Evolutionary conservation across 2,888 invertebrate genomes (phyloP).

Genomic region (Thecophora atra): DNA sequence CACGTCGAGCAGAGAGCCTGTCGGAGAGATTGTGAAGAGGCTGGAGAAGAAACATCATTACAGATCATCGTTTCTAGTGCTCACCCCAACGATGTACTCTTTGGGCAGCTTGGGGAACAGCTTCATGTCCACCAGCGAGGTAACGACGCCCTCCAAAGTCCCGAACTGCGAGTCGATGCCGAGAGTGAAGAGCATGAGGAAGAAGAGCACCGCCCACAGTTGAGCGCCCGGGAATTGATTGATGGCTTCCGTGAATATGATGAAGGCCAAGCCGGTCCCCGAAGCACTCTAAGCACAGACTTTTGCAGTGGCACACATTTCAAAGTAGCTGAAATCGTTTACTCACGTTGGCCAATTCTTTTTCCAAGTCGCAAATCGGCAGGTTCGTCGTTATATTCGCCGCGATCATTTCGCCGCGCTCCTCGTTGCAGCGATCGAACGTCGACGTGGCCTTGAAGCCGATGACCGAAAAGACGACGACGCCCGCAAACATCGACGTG

Average conservation of each 20-base stretch:
- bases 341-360: slow-evolving; percentile 89
- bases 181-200: slow-evolving; percentile 94
- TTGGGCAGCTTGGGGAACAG: slow-evolving; percentile 90
- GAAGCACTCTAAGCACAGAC: slow-evolving; percentile 82
- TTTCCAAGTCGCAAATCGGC: slow-evolving; percentile 82
- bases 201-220: slow-evolving; percentile 95
- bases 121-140: slow-evolving; percentile 95
- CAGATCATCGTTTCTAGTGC: slow-evolving; percentile 24
- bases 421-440: slow-evolving; percentile 62
- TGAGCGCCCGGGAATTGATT: slow-evolving; percentile 97
- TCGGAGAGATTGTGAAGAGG: not conserved
- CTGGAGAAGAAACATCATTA: not conserved
- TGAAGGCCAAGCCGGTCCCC: slow-evolving; percentile 95
- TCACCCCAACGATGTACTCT: slow-evolving; percentile 83
- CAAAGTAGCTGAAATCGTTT: not conserved
- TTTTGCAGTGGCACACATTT: not conserved
- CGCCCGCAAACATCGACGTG: slow-evolving; percentile 96
- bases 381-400: slow-evolving; percentile 73
- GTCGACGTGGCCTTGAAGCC: slow-evolving; percentile 79
- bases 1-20: slow-evolving; percentile 78
- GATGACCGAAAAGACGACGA: slow-evolving; percentile 95
- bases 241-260: slow-evolving; percentile 97
- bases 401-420: slow-evolving; percentile 69
- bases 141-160: slow-evolving; percentile 93
- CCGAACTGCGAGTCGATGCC: slow-evolving; percentile 98